A percentile compares a stretch with the other conserved stretches of the same genome.
Evolutionary conservation across 2,888 invertebrate species (phyloP).

Genomic region (Alsophila aescularia): DNA sequence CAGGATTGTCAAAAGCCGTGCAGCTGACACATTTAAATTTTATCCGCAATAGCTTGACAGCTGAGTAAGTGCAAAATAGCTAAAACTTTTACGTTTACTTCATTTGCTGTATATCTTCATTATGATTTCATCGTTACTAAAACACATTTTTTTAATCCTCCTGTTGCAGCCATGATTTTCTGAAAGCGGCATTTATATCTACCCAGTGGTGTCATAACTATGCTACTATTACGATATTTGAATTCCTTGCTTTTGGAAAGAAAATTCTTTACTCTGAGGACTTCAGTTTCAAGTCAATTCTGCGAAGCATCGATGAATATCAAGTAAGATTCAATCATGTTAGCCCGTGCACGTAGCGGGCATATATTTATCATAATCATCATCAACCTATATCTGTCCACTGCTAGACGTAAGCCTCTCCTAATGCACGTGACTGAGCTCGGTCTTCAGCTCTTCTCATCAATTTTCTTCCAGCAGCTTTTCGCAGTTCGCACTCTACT

Average conservation of each 20-base stretch:
- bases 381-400: too few species aligned
- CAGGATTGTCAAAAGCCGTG: slow-evolving; percentile 88
- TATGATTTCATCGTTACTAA: too few species aligned
- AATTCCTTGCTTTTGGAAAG: slow-evolving; percentile 59
- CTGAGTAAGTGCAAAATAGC: slow-evolving; percentile 54
- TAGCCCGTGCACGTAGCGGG: too few species aligned
- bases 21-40: slow-evolving; percentile 85
- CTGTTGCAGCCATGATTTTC: slow-evolving; percentile 54
- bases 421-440: too few species aligned
- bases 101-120: too few species aligned
- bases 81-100: slow-evolving; percentile 35
- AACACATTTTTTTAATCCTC: too few species aligned
- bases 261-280: slow-evolving; percentile 57
- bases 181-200: slow-evolving; percentile 55
- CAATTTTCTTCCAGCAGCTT: too few species aligned
- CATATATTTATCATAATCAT: too few species aligned
- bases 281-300: slow-evolving; percentile 38
- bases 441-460: too few species aligned
- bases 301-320: slow-evolving; percentile 52
- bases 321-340: slow-evolving; percentile 51
- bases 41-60: slow-evolving; percentile 60
- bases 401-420: too few species aligned
- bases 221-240: slow-evolving; percentile 65
- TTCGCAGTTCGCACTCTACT: too few species aligned
- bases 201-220: slow-evolving; percentile 72